phyloP scores from a whole-genome alignment of 1,140 invertebrate genomes.

The Drosophila tropicalis region DNA sequence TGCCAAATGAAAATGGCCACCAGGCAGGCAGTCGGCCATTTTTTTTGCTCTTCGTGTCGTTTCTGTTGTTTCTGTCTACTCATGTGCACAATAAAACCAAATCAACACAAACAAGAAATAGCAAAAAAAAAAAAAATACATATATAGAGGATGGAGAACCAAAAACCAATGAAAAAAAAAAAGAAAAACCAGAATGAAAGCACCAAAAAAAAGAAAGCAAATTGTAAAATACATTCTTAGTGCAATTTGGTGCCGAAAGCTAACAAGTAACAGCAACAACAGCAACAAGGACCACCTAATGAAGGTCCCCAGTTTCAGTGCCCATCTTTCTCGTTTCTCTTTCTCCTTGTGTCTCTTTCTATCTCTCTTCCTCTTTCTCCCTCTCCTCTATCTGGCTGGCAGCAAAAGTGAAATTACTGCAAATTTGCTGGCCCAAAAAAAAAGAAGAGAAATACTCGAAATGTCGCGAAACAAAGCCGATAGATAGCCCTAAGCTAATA shows the following conservation, averaged over 20 bases:
- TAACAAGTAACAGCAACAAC: conserved; percentile 59
- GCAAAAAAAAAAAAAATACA: conserved; percentile 44
- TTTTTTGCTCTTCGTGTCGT: conserved; percentile 18
- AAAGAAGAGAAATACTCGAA: conserved; percentile 32
- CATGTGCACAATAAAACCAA: conserved; percentile 69
- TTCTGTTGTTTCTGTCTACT: conserved; percentile 30
- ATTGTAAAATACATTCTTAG: conserved; percentile 80
- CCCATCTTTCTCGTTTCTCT: neutral
- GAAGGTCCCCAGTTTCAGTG: conserved; percentile 37
- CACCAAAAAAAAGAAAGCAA: conserved; percentile 45
- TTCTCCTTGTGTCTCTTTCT: neutral
- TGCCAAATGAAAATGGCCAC: conserved; percentile 70
- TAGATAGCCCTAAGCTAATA: conserved; percentile 61
- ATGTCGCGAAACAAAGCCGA: conserved; percentile 36
- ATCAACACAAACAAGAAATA: conserved; percentile 58
- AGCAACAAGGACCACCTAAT: conserved; percentile 48
- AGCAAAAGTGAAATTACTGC: conserved; percentile 79
- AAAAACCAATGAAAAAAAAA: conserved; percentile 18
- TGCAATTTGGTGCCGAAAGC: conserved; percentile 76
- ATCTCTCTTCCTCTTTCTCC: conserved; percentile 30
- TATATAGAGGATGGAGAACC: conserved; percentile 2
- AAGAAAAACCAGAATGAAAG: neutral
- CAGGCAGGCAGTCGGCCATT: conserved; percentile 30
- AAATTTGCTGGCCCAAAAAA: conserved; percentile 63
- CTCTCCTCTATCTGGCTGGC: conserved; percentile 26